These are phyloP conservation scores for Leptonema lineaticorne DNA, from an alignment of 1,140 invertebrate species.

Conservation along the genomic window DNA sequence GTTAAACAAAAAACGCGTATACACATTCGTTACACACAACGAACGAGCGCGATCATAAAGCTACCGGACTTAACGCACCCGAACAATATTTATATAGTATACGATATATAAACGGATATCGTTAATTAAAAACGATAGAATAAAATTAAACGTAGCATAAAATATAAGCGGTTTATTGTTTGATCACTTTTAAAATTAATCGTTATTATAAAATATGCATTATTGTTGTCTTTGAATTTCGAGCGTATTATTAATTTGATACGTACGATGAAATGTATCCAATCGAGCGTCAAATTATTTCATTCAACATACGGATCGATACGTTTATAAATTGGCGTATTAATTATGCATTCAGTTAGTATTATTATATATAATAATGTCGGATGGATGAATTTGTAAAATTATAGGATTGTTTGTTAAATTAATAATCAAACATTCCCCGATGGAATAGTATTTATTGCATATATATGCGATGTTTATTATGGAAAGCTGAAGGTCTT, in stretches of 20 bases:
- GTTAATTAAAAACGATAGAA: not conserved
- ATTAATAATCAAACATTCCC: too few relatives aligned
- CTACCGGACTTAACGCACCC: not conserved
- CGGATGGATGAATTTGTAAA: too few relatives aligned
- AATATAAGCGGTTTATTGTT: not conserved
- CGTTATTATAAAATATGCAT: not conserved
- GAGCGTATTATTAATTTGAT: not conserved
- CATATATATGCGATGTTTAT: too few relatives aligned
- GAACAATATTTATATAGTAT: not conserved
- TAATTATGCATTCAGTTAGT: too few relatives aligned
- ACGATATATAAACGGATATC: not conserved
- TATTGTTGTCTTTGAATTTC: not conserved
- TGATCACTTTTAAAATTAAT: not conserved
- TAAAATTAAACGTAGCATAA: not conserved
- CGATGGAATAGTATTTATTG: too few relatives aligned
- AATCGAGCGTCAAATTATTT: too few relatives aligned
- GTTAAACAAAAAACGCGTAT: conserved; percentile 24
- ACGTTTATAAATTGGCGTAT: too few relatives aligned
- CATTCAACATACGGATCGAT: too few relatives aligned
- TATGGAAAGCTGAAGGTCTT: too few relatives aligned
- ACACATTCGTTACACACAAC: not conserved
- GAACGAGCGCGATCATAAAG: not conserved
- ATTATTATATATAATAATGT: too few relatives aligned
- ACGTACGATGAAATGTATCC: not conserved
- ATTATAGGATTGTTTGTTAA: too few relatives aligned